Percentiles rank a stretch among this genome's conserved stretches.
phyloP scores from a whole-genome alignment of 2,797 vertebrate species.

The Meriones psammophilus region DNA sequence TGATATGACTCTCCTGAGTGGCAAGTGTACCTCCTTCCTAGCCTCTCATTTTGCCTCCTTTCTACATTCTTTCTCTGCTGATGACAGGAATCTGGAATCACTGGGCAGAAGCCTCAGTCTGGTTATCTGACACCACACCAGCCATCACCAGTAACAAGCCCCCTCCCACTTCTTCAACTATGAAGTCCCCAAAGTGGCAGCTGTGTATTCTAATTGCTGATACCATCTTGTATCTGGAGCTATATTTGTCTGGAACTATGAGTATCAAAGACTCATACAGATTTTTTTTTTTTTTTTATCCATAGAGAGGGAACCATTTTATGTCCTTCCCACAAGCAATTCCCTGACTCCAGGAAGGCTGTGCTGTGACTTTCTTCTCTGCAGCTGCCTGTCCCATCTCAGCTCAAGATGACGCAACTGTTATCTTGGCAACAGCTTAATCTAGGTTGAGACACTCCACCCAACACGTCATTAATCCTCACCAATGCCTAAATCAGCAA shows the following conservation, averaged over 20 bases:
- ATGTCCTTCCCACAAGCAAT: constrained; percentile 12
- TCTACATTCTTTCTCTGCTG: neutral
- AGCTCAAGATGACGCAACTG: constrained; percentile 48
- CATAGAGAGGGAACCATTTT: neutral
- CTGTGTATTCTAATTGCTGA: neutral
- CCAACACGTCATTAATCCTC: constrained; percentile 22
- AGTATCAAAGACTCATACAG: neutral
- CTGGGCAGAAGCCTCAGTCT: neutral
- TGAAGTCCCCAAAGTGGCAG: neutral
- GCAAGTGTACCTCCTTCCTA: neutral
- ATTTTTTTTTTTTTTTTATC: neutral
- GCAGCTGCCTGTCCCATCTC: neutral
- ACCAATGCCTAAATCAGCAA: constrained; percentile 68
- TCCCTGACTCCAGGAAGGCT: constrained; percentile 62
- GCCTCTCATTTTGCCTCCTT: neutral
- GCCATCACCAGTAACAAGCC: neutral
- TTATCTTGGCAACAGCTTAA: constrained; percentile 36
- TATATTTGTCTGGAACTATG: neutral
- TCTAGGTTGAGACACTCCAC: constrained; percentile 63
- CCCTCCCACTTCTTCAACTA: neutral
- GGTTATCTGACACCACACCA: neutral
- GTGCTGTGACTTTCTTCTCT: neutral
- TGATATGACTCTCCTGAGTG: neutral
- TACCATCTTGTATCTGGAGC: neutral
- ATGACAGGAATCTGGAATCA: neutral